phyloP scores from a whole-genome alignment of 2,888 invertebrate species.

The Eulithis prunata region DNA sequence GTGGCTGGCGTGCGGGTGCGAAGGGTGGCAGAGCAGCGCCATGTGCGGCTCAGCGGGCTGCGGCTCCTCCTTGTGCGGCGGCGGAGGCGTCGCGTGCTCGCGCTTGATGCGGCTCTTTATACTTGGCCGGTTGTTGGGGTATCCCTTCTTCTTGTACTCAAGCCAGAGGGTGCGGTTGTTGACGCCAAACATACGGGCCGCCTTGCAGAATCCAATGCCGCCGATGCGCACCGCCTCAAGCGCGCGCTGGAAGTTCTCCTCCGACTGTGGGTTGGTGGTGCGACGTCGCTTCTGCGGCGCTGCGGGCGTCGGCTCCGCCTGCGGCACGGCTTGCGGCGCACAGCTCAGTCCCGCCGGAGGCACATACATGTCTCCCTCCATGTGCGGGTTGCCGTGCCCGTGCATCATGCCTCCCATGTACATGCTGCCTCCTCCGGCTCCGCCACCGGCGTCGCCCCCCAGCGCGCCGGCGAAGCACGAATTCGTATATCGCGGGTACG shows the following conservation, averaged over 20 bases:
- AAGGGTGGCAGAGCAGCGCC: constrained; percentile 85
- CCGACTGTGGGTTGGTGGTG: constrained; percentile 91
- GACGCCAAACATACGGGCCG: constrained; percentile 92
- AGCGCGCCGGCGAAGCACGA: constrained; percentile 86
- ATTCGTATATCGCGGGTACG: constrained; percentile 89
- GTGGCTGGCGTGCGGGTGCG: constrained; percentile 51
- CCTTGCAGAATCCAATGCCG: constrained; percentile 94
- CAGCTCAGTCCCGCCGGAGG: constrained; percentile 69
- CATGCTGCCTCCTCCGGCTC: constrained; percentile 47
- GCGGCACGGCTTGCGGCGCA: constrained; percentile 62
- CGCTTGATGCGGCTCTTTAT: constrained; percentile 90
- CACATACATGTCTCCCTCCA: constrained; percentile 66
- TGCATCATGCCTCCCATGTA: constrained; percentile 82
- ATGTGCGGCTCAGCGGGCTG: constrained; percentile 67
- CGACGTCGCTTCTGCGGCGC: constrained; percentile 87
- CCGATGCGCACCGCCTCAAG: constrained; percentile 92
- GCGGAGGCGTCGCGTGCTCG: constrained; percentile 86
- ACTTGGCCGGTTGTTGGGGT: constrained; percentile 91
- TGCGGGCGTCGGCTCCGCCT: constrained; percentile 55
- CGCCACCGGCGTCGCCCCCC: constrained; percentile 52
- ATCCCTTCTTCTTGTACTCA: constrained; percentile 93
- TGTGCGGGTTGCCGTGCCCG: constrained; percentile 53
- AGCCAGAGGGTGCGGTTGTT: constrained; percentile 94
- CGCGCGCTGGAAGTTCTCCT: constrained; percentile 92
- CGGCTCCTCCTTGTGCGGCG: constrained; percentile 77